Percentiles rank a stretch among this genome's conserved stretches.
These are phyloP conservation scores for Hemibates koningsi DNA, from an alignment of 2,113 vertebrate species.

Conservation along the genomic window DNA sequence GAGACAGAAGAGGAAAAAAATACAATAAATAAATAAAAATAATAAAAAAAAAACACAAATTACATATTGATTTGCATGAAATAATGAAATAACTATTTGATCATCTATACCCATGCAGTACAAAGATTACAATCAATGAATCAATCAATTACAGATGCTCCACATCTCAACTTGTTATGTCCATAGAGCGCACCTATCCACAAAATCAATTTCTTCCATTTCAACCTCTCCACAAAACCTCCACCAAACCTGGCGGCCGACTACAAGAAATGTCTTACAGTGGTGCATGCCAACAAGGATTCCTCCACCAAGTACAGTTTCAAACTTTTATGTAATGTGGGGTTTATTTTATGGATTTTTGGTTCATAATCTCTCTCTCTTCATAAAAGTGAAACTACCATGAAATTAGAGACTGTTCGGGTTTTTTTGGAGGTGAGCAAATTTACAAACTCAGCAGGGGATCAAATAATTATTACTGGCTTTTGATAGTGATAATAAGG, in stretches of 20 bases:
- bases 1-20: not conserved
- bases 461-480: not conserved
- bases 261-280: not conserved
- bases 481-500: not conserved
- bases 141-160: not conserved
- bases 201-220: not conserved
- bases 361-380: not conserved
- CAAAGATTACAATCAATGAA: not conserved
- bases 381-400: not conserved
- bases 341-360: not conserved
- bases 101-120: not conserved
- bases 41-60: not conserved
- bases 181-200: not conserved
- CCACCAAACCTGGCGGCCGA: not conserved
- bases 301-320: not conserved
- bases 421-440: rapidly evolving
- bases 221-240: not conserved
- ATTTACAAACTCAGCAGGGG: not conserved
- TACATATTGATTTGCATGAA: not conserved
- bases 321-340: not conserved
- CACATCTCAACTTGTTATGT: not conserved
- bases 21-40: not conserved
- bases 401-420: not conserved
- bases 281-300: not conserved
- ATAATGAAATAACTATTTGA: not conserved